Base-by-base conservation (phyloP, 1,140 invertebrate species). In the Trachelipus rathkii region DNA sequence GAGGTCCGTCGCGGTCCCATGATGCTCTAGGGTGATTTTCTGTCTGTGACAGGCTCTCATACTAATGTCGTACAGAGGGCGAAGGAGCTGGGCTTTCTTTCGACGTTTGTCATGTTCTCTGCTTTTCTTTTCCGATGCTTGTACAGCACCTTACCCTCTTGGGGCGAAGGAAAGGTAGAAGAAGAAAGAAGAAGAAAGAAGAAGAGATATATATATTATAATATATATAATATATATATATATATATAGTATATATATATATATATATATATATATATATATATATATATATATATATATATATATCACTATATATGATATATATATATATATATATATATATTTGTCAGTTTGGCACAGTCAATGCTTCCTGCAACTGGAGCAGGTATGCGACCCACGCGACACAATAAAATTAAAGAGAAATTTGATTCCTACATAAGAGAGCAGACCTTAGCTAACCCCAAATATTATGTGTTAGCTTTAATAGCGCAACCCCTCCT, bases 381-480 rank as follows among this genome's bases (percentile, higher is more conserved):
- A 77, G 95, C 94, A 24, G 95, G 95, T 33, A 91, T 98, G 77
- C 80, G 79, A 44, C 89, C 92, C 80, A 91, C 95, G 82, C 89
- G 93, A 81, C 92, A 91, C n/a, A 94, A 91, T 83, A 93, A 94
- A 84, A 94, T 97, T 88, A 93, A 92, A 81, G 94, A 97, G 87
- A 94, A 96, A 90, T 98, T 96, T 86, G 91, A 95, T 78, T 91
- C 94, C 53, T 97, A 97, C 87, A 93, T 98, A 13, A 88, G 91
- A 81, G 89, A 88, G 74, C 87, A 94, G 73, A 97, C 95, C 19
- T 87, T 91, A 82, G 90, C 92, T 83, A 96, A 97, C 86, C 98
- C 96, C 95, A 98, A 97, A 87, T 98, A 97, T 87, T 98, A 95
- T 94, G 95, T 98, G 89, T 95, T 98, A 84, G 96, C 95, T 86